These are phyloP conservation scores for Torymus auratus DNA, from an alignment of 2,888 invertebrate genomes.

Conservation along the genomic window DNA sequence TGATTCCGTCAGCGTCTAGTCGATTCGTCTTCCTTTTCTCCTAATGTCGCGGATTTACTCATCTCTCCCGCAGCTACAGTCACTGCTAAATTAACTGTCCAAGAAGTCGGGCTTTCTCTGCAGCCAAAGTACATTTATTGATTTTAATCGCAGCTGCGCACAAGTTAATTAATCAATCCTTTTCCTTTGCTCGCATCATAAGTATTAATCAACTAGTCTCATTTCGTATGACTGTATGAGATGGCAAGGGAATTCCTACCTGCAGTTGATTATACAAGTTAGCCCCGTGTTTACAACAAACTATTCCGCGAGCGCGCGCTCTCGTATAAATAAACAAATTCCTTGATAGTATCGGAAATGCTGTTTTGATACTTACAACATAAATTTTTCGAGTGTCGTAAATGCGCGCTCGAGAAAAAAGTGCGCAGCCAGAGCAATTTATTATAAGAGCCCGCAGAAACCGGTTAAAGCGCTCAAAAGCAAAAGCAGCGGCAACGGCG, in stretches of 20 bases:
- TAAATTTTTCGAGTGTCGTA: slow-evolving; percentile 42
- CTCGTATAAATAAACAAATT: slow-evolving; percentile 33
- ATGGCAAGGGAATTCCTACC: no score
- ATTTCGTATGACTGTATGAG: neutral
- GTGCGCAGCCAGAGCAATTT: slow-evolving; percentile 50
- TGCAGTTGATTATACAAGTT: slow-evolving; percentile 17
- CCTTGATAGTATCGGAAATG: slow-evolving; percentile 41
- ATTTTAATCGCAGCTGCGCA: no score
- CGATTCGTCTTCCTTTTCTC: no score
- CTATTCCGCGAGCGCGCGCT: neutral
- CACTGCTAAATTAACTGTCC: no score
- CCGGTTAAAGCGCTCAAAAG: slow-evolving; percentile 54
- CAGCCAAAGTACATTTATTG: no score
- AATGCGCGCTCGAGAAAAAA: slow-evolving; percentile 16
- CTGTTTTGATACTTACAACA: slow-evolving; percentile 50
- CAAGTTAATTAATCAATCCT: no score
- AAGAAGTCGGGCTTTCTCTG: no score
- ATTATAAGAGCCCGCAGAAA: slow-evolving; percentile 53
- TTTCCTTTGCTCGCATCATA: no score
- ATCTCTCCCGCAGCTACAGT: no score
- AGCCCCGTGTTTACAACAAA: neutral
- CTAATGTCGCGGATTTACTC: no score
- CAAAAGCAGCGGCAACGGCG: slow-evolving; percentile 14
- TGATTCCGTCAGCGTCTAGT: no score
- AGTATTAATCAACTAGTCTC: no score